Conservation (phyloP, 2,888 invertebrate genomes). For the Hoplodrina ambigua region DNA sequence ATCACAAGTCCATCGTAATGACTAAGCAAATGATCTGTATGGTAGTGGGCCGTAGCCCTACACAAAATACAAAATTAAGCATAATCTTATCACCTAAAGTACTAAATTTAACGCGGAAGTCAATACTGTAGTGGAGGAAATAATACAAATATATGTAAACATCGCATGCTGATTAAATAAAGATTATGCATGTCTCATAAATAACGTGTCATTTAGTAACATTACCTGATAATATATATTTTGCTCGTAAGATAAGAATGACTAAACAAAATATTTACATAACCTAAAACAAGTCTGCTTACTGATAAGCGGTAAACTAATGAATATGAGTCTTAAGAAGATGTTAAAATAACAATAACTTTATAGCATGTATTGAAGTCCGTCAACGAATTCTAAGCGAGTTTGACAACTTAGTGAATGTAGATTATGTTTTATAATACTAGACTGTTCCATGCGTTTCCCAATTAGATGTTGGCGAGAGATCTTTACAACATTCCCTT, state of each 20-base stretch:
- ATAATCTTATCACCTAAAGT: constrained; percentile 84
- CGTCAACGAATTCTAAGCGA: constrained; percentile 37
- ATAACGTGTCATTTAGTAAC: constrained; percentile 65
- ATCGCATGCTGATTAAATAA: constrained; percentile 82
- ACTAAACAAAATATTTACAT: constrained; percentile 84
- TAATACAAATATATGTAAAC: constrained; percentile 81
- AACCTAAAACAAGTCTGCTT: constrained; percentile 64
- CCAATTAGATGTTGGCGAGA: constrained; percentile 66
- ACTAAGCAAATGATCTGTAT: constrained; percentile 87
- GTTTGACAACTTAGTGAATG: constrained; percentile 43
- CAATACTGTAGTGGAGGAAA: constrained; percentile 88
- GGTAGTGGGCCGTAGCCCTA: constrained; percentile 84
- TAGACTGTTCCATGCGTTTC: constrained; percentile 45
- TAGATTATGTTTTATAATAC: constrained; percentile 48
- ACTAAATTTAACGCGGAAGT: constrained; percentile 85
- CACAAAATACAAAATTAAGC: constrained; percentile 89
- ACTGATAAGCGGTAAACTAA: constrained; percentile 58
- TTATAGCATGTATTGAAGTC: constrained; percentile 57
- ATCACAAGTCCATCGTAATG: constrained; percentile 85
- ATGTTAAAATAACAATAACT: constrained; percentile 61
- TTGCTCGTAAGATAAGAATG: constrained; percentile 71
- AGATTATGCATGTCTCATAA: constrained; percentile 84
- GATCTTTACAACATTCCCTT: constrained; percentile 71
- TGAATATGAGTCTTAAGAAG: constrained; percentile 40
- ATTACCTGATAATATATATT: constrained; percentile 71